A percentile compares a stretch with the other conserved stretches of the same genome.
These are phyloP conservation scores for Cyanoderma ruficeps DNA, from an alignment of 2,113 vertebrate species.

Conservation along the genomic window DNA sequence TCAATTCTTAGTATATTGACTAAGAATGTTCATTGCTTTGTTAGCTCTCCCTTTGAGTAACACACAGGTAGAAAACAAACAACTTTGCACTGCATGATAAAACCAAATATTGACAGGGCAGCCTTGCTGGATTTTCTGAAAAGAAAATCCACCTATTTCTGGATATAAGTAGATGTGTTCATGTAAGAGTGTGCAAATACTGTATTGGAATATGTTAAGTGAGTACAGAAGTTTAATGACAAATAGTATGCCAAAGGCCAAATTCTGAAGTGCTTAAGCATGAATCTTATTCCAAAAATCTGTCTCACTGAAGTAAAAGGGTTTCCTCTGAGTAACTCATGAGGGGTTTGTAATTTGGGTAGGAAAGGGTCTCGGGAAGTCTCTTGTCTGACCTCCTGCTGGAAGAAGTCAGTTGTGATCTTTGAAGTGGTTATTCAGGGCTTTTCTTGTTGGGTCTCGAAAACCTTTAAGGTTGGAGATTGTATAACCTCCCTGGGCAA, in stretches of 20 bases:
- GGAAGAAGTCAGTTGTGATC: not conserved
- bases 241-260: not conserved
- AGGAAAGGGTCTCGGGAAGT: not conserved
- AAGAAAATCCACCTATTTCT: not conserved
- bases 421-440: not conserved
- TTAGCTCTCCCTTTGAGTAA: not conserved
- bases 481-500: not conserved
- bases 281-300: not conserved
- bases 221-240: not conserved
- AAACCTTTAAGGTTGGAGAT: not conserved
- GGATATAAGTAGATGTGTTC: not conserved
- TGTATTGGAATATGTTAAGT: not conserved
- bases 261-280: not conserved
- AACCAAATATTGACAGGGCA: conserved; percentile 10
- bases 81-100: not conserved
- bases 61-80: not conserved
- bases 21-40: not conserved
- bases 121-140: not conserved
- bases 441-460: not conserved
- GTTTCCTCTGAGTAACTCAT: not conserved
- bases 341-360: not conserved
- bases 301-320: not conserved
- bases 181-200: not conserved
- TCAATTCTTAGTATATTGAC: not conserved
- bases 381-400: not conserved